Percentiles rank a stretch among this genome's conserved stretches.
phyloP scores from a whole-genome alignment of 2,888 invertebrate genomes.

The Linyphia triangularis region DNA sequence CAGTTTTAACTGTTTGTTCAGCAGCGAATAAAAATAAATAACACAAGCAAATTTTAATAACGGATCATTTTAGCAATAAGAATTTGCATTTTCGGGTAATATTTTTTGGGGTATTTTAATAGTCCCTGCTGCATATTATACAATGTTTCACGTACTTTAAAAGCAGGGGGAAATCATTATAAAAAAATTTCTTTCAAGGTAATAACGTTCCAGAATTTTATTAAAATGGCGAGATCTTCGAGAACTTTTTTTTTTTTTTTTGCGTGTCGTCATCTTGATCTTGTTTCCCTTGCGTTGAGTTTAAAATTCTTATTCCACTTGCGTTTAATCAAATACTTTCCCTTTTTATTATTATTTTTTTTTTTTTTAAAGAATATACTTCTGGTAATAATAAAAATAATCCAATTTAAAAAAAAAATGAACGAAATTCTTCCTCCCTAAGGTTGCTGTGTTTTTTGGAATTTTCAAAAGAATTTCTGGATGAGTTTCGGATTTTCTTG shows the following conservation, averaged over 20 bases:
- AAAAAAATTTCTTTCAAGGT: constrained; percentile 18
- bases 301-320: background rate
- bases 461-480: too few species aligned
- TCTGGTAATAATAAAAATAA: background rate
- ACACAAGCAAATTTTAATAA: constrained; percentile 30
- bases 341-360: too few species aligned
- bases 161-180: constrained; percentile 13
- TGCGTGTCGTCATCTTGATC: background rate
- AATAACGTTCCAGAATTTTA: constrained; percentile 25
- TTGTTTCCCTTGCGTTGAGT: background rate
- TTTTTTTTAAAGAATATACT: too few species aligned
- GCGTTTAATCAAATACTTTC: constrained; percentile 27
- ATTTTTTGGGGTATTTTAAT: constrained; percentile 30
- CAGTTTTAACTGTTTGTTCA: background rate
- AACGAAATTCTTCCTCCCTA: background rate
- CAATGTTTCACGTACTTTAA: background rate
- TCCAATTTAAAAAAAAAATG: too few species aligned
- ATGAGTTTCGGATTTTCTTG: too few species aligned
- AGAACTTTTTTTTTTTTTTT: background rate
- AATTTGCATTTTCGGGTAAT: constrained; percentile 39
- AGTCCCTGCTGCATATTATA: background rate
- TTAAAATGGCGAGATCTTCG: constrained; percentile 10
- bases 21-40: background rate
- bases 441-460: too few species aligned
- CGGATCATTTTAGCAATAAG: constrained; percentile 27